Percentiles rank a stretch among this genome's conserved stretches.
These are phyloP conservation scores for Lasioglossum oenotherae DNA, from an alignment of 2,888 invertebrate species.

Conservation along the genomic window DNA sequence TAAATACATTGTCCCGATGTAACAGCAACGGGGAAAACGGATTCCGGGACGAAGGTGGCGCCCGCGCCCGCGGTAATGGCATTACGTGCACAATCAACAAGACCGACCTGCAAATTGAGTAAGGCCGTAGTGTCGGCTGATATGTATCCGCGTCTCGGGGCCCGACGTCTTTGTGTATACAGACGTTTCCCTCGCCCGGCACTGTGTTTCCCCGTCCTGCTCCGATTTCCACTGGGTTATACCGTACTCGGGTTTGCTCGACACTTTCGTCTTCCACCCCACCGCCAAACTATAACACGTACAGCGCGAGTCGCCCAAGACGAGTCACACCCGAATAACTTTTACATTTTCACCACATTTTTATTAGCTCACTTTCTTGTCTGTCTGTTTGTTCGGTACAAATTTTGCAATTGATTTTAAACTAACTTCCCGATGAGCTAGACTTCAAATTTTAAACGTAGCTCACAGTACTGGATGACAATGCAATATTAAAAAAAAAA, in stretches of 20 bases:
- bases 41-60: conserved; percentile 60
- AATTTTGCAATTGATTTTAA: too few species aligned
- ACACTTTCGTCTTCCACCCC: conserved; percentile 40
- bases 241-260: conserved; percentile 6
- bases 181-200: conserved; percentile 17
- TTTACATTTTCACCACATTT: too few species aligned
- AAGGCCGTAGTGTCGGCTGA: conserved; percentile 75
- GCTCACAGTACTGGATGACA: too few species aligned
- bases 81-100: conserved; percentile 82
- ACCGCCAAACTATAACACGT: neutral
- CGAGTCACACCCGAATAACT: too few species aligned
- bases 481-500: too few species aligned
- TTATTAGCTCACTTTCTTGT: too few species aligned
- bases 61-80: conserved; percentile 71
- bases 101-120: conserved; percentile 80
- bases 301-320: too few species aligned
- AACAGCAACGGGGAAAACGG: conserved; percentile 47
- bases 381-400: too few species aligned
- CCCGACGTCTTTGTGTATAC: conserved; percentile 49
- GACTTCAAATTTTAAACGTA: too few species aligned
- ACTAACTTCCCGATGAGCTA: too few species aligned
- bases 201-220: neutral
- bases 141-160: conserved; percentile 76
- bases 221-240: neutral
- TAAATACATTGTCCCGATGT: conserved; percentile 64